Evolutionary conservation across 2,888 invertebrate species (phyloP).

Genomic region (Eudemis profundana): DNA sequence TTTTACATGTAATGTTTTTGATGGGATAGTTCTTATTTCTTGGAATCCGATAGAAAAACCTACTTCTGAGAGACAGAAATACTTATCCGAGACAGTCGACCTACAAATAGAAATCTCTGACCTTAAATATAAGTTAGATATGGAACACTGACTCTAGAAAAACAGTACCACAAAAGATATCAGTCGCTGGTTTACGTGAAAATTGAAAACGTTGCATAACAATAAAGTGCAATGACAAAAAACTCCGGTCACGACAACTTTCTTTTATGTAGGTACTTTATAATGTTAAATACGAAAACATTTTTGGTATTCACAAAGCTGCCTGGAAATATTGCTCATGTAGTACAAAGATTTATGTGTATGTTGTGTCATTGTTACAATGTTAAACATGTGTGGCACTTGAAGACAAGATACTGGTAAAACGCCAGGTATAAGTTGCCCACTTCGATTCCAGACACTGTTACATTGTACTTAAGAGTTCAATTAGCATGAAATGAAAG

Average conservation of each 20-base stretch:
- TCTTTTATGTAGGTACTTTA: conserved; percentile 19
- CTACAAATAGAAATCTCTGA: conserved; percentile 16
- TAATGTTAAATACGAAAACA: neutral
- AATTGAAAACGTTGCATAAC: conserved; percentile 38
- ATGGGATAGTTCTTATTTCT: no score
- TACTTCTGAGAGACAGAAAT: neutral
- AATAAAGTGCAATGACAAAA: conserved; percentile 22
- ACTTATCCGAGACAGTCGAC: neutral
- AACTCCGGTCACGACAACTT: conserved; percentile 15
- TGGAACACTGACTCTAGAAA: neutral
- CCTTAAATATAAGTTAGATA: conserved; percentile 9
- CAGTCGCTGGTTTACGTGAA: conserved; percentile 5
- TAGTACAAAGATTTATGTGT: neutral
- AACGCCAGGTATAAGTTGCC: no score
- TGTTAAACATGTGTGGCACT: neutral
- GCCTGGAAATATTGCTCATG: neutral
- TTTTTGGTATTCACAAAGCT: neutral
- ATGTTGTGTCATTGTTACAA: neutral
- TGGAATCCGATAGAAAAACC: no score
- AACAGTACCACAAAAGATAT: conserved; percentile 25
- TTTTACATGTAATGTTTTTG: no score
- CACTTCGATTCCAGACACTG: no score
- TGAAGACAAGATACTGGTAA: no score
- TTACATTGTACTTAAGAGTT: no score
- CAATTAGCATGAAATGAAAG: no score